These are phyloP conservation scores for Hyposmocoma kahamanoa DNA, from an alignment of 1,140 invertebrate species.

Conservation along the genomic window DNA sequence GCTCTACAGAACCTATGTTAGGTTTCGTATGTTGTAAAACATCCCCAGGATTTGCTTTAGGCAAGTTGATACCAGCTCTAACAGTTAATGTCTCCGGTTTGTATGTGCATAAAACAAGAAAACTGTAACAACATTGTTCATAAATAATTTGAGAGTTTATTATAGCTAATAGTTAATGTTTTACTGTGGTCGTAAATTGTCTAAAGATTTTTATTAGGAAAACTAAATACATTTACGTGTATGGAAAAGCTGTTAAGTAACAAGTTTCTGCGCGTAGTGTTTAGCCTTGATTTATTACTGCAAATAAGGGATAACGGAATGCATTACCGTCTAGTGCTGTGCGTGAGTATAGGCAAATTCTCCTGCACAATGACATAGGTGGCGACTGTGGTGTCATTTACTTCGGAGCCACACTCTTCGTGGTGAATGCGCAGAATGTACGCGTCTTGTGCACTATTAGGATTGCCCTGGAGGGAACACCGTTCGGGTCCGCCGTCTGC, in stretches of 20 bases:
- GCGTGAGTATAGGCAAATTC: conserved; percentile 85
- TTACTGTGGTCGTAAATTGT: too few species aligned
- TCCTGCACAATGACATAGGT: conserved; percentile 88
- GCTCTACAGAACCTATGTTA: conserved; percentile 57
- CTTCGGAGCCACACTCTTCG: conserved; percentile 82
- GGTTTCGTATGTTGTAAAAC: conserved; percentile 53
- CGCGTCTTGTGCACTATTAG: conserved; percentile 78
- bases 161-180: too few species aligned
- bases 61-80: conserved; percentile 80
- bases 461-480: conserved; percentile 77
- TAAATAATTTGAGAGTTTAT: too few species aligned
- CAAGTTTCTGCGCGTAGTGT: too few species aligned
- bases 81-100: conserved; percentile 86
- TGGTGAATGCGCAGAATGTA: conserved; percentile 85
- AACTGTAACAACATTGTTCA: too few species aligned
- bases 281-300: too few species aligned
- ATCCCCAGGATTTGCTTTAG: conserved; percentile 69
- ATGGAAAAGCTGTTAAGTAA: too few species aligned
- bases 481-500: conserved; percentile 75
- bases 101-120: conserved; percentile 85
- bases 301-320: too few species aligned
- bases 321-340: conserved; percentile 82
- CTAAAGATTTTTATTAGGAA: too few species aligned
- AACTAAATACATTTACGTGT: too few species aligned
- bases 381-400: conserved; percentile 82